Evolutionary conservation across 2,888 invertebrate species (phyloP).

Genomic region (Gymnosoma rotundatum): DNA sequence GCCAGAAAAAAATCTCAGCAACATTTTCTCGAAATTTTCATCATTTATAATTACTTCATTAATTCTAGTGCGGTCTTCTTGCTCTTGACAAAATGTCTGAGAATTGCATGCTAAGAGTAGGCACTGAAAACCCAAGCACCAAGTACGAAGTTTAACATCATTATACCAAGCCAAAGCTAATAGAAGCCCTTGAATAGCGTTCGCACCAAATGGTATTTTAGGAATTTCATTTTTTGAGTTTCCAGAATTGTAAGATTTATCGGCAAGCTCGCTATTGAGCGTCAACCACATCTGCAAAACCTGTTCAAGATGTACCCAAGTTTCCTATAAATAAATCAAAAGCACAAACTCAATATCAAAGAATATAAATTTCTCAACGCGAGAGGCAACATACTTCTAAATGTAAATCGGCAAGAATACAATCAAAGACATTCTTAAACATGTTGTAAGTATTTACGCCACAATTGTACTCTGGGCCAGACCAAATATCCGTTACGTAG

Average conservation of each 20-base stretch:
- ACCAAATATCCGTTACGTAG: constrained; percentile 83
- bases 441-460: constrained; percentile 83
- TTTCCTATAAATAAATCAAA: constrained; percentile 83
- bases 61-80: constrained; percentile 80
- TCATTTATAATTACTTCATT: constrained; percentile 85
- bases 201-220: constrained; percentile 85
- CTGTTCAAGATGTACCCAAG: constrained; percentile 90
- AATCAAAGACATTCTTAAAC: constrained; percentile 87
- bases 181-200: constrained; percentile 86
- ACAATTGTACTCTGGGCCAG: constrained; percentile 83
- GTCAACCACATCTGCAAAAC: constrained; percentile 94
- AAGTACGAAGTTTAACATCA: constrained; percentile 87
- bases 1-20: constrained; percentile 86
- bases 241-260: constrained; percentile 82
- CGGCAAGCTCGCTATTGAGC: constrained; percentile 86
- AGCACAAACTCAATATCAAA: neutral
- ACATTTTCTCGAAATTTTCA: constrained; percentile 86
- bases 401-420: constrained; percentile 87
- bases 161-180: constrained; percentile 86
- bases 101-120: constrained; percentile 88
- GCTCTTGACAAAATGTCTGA: constrained; percentile 80
- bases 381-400: constrained; percentile 80
- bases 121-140: constrained; percentile 89
- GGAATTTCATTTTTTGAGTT: constrained; percentile 85
- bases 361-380: too few species aligned